Percentiles rank a stretch among this genome's conserved stretches.
These are phyloP conservation scores for Stichodactyla mertensii DNA, from an alignment of 64 coral and sea anemone species.

Conservation along the genomic window DNA sequence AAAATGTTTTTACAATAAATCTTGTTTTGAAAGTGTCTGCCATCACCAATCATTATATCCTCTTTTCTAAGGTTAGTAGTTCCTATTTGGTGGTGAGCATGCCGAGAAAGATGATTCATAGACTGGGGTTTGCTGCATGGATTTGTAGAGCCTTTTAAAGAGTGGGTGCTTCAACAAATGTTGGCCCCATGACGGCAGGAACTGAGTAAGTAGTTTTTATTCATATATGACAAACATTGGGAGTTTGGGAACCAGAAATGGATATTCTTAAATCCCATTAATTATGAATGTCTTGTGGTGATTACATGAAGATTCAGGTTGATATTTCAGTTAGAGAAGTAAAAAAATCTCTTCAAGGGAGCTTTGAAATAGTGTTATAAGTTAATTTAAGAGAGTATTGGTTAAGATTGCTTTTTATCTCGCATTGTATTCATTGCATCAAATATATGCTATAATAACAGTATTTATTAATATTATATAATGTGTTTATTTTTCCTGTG, in stretches of 20 bases:
- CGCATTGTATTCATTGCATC: not conserved
- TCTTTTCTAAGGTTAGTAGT: not conserved
- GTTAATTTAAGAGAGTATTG: not conserved
- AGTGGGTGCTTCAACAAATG: slow-evolving; percentile 16
- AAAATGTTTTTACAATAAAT: not conserved
- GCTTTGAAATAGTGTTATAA: not conserved
- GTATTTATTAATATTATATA: not conserved
- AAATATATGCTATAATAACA: not conserved
- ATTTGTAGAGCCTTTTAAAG: slow-evolving; percentile 10
- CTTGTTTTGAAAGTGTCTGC: not conserved
- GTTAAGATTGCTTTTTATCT: not conserved
- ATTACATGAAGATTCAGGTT: not conserved
- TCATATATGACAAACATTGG: not conserved
- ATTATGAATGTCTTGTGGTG: slow-evolving; percentile 22
- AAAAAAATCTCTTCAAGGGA: not conserved
- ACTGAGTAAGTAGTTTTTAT: not conserved
- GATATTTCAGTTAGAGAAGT: not conserved
- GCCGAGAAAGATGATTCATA: not conserved
- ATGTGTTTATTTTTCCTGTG: not conserved
- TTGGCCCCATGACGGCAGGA: slow-evolving; percentile 22
- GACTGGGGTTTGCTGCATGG: not conserved
- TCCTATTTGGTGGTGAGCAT: slow-evolving; percentile 1
- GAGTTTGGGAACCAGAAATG: not conserved
- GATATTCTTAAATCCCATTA: slow-evolving; percentile 8
- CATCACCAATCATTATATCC: slow-evolving; percentile 1